Base-by-base conservation (phyloP, 2,113 vertebrate genomes). In the Dipodomys ordii region DNA sequence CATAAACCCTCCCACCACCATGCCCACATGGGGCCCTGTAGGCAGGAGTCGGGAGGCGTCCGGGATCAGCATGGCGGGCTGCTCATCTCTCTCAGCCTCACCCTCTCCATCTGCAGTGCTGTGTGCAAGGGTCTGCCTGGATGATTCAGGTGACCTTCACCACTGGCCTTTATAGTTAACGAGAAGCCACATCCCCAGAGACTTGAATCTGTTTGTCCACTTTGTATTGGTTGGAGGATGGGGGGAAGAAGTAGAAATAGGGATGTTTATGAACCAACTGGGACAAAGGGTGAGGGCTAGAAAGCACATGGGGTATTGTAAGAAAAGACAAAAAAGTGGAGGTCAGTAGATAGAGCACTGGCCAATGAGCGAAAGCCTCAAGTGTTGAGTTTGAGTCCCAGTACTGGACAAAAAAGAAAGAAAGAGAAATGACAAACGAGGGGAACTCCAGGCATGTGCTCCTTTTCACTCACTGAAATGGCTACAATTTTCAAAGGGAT, bases 381-480 rank as follows among this genome's bases (percentile, higher is more conserved):
- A 57, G 53, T 57, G 4, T 13, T 13, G 3, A 57, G 12, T 57
- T 57, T 13, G 15, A 57, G 53, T 57, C 15, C 16, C 53, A 57
- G 53, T 57, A 11, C 15, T 57, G 53, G 53, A 57, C 53, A 13
- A 16, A 57, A 57, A 57, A 12, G 12, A 49, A 49, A 49, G 12
- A 11, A 12, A 49, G 12, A 49, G 12, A 49, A 57, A 57, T 4
- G 53, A 71, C 22, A 68, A 20, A 78, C 25, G 4, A 72, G 15
- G 32, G 32, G 6, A 67, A 57, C 27, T 16, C 27, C 2, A 76
- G 46, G 12, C 22, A 60, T 7, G 20, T n/a, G 35, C 11, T 3
- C 20, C 64, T 68, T 82, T 88, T 72, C 53, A 69, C 19, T 88
- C 22, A 93, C 49, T 73, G 39, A 78, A 88, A 49, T 77, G 60